These are phyloP conservation scores for Chrysaora quinquecirrha DNA, from an alignment of 30 jellyfish, hydroid and myxozoan species.

Conservation along the genomic window DNA sequence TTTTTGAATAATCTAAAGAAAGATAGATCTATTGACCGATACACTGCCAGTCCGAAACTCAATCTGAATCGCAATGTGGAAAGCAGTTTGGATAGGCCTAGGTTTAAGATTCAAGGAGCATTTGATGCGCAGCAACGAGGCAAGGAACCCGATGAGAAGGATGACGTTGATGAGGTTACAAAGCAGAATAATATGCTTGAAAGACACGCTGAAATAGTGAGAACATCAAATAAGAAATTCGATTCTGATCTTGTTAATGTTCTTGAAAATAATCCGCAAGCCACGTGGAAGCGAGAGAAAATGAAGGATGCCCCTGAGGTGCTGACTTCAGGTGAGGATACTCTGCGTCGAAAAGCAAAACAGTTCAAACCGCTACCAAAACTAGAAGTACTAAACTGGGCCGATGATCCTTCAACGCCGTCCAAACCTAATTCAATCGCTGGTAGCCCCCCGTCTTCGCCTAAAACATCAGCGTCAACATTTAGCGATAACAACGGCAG, in stretches of 20 bases:
- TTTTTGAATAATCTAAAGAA: slow-evolving; percentile 45
- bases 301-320: slow-evolving; percentile 78
- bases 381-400: slow-evolving; percentile 94
- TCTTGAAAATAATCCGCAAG: slow-evolving; percentile 88
- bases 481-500: slow-evolving; percentile 90
- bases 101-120: slow-evolving; percentile 81
- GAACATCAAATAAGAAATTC: slow-evolving; percentile 90
- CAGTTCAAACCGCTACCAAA: slow-evolving; percentile 94
- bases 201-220: slow-evolving; percentile 93
- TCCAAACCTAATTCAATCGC: slow-evolving; percentile 78
- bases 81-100: slow-evolving; percentile 54
- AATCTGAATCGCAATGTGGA: slow-evolving; percentile 49
- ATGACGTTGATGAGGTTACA: slow-evolving; percentile 37
- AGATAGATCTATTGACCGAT: slow-evolving; percentile 52
- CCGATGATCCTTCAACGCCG: slow-evolving; percentile 94
- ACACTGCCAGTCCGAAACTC: slow-evolving; percentile 56
- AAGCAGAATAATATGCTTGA: slow-evolving; percentile 64
- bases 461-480: slow-evolving; percentile 88
- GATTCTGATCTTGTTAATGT: slow-evolving; percentile 86
- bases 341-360: slow-evolving; percentile 89
- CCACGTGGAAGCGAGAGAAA: slow-evolving; percentile 94
- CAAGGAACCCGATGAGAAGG: slow-evolving; percentile 44
- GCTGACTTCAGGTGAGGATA: slow-evolving; percentile 85
- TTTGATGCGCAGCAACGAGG: slow-evolving; percentile 65
- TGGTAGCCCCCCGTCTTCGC: slow-evolving; percentile 97